Evolutionary conservation across 2,797 vertebrate species (phyloP), one percentile per base, ranked within the genome.

Genomic region (Phoxinus dragarum): DNA sequence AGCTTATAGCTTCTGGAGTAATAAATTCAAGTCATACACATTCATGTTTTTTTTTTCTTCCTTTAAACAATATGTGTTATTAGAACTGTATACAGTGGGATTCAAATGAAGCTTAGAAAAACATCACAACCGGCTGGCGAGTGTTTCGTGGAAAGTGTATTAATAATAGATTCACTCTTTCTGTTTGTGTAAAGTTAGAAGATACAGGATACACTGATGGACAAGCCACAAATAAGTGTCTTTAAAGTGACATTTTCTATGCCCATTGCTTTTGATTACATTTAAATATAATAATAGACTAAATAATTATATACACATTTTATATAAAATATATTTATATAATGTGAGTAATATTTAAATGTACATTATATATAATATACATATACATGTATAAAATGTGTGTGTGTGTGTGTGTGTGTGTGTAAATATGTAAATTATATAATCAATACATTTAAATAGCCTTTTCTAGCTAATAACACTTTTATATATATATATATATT

Each of bases 111-210:
- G 17, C 17, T 23, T 34, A 44, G 38, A n/a, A 76, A 77, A 77
- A 79, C 75, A 78, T 27, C 12, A 1, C 83, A 71, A 71, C 14
- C 40, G n/a, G 78, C 36, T 52, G 42, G 40, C 40, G 61, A 76
- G 64, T 56, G 44, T 82, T 82, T 75, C 0, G 47, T 71, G 85
- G 85, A 86, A 82, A 86, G 47, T 76, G 42, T 47, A 76, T 86
- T 52, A 82, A 81, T 86, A 82, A 86, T 78, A 61, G 47, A 86
- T 81, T 17, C 68, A 66, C 84, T 80, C 77, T 66, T 85, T 44
- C 75, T 79, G 44, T 81, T 9, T 40, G 61, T 74, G 79, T 61
- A 42, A 78, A 56, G 27, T 76, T 36, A 27, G 12, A 68, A 68
- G 47, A 69, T 23, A 34, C 23, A 44, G n/a, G 82, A 42, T 68